Conservation (phyloP, 1,140 invertebrate genomes). For the Hycleus phaleratus region DNA sequence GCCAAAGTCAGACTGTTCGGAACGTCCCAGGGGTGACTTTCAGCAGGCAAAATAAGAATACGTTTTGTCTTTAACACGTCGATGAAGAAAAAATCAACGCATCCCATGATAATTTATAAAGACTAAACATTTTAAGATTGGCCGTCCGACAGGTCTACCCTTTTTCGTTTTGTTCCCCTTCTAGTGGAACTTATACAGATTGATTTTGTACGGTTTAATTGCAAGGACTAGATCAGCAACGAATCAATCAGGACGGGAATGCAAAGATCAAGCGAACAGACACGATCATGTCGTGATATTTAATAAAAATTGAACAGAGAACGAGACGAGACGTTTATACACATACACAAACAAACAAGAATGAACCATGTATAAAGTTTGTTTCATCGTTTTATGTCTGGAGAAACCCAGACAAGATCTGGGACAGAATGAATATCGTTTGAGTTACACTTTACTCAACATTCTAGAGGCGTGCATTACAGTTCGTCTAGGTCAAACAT, state of each 20-base stretch:
- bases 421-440: constrained; percentile 9
- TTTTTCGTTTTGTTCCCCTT: not conserved
- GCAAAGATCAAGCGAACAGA: too few relatives aligned
- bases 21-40: constrained; percentile 11
- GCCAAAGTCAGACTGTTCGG: too few relatives aligned
- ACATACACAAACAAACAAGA: too few relatives aligned
- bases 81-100: not conserved
- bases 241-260: not conserved
- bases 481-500: constrained; percentile 1
- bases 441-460: constrained; percentile 5
- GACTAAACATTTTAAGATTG: not conserved
- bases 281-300: too few relatives aligned
- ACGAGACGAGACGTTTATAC: too few relatives aligned
- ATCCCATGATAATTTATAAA: constrained; percentile 7
- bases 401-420: constrained; percentile 15
- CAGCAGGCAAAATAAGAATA: constrained; percentile 2
- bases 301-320: too few relatives aligned
- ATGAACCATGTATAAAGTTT: constrained; percentile 1
- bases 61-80: constrained; percentile 8
- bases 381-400: constrained; percentile 23
- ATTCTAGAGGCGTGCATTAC: constrained; percentile 9
- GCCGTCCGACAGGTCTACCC: not conserved
- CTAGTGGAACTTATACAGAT: not conserved
- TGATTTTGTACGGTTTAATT: constrained; percentile 2
- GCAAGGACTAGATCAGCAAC: not conserved